Evolutionary conservation across 2,113 vertebrate genomes (phyloP), one percentile per base, ranked within the genome.

Genomic region (Ceuthmochares aereus): DNA sequence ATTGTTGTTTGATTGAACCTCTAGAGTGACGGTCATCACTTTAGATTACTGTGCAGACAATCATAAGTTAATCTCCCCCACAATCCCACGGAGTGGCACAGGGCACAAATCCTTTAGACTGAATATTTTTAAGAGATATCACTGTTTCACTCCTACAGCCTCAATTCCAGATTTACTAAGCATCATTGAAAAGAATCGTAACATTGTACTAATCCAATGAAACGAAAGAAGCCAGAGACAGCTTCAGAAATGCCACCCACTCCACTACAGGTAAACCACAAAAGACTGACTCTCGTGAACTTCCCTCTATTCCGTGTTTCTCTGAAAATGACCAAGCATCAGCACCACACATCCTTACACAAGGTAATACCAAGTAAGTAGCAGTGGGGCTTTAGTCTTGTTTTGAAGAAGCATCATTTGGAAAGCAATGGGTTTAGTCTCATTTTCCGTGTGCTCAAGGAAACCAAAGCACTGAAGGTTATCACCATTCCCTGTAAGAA

Each of bases 191-290:
- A 11, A 26, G 21, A 45, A n/a, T 10, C 3, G 0, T 34, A 52
- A n/a, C 0, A 0, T 30, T 40, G 18, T 32, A 26, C 9, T 73
- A 26, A 36, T 3, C 8, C 25, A n/a, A 30, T 2, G 5, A 73
- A 40, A 8, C 19, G 19, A 30, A 47, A 6, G 0, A 0, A 84
- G 7, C 3, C 40, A 70, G 47, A 75, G 45, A 6, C 40, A 70
- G 32, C 7, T 74, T 12, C 22, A 63, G 59, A 54, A 74, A 14
- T 0, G 0, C 4, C 29, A 40, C 19, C 14, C 9, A 4, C 42
- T 22, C 20, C 23, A 32, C 15, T 25, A 10, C 0, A 17, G 10
- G 15, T 13, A 43, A 76, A 17, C 8, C 10, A 4, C 5, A 6
- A 17, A 34, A 76, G 12, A 20, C 45, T 9, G 10, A 34, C 23